phyloP scores from a whole-genome alignment of 2,113 vertebrate species.

The Megaleporinus macrocephalus region DNA sequence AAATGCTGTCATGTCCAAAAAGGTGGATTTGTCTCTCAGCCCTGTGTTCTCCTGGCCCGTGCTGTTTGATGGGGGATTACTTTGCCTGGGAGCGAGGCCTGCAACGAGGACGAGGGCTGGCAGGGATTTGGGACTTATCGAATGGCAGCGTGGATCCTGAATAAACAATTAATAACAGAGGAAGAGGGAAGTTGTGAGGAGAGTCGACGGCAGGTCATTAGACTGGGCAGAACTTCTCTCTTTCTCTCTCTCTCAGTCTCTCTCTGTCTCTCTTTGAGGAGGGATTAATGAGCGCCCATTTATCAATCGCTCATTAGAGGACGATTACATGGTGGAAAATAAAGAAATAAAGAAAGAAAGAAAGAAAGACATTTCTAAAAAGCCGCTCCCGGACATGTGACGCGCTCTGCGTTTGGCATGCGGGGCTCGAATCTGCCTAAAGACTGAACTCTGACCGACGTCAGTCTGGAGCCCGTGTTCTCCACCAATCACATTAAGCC shows the following conservation, averaged over 20 bases:
- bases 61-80: constrained; percentile 54
- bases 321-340: constrained; percentile 30
- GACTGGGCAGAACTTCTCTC: constrained; percentile 2
- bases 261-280: constrained; percentile 15
- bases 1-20: constrained; percentile 35
- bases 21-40: constrained; percentile 45
- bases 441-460: constrained; percentile 48
- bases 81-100: constrained; percentile 12
- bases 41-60: constrained; percentile 24
- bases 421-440: constrained; percentile 21
- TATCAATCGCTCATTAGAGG: constrained; percentile 49
- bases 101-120: constrained; percentile 31
- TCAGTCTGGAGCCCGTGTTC: constrained; percentile 40
- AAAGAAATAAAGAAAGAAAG: neutral
- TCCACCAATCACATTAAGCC: constrained; percentile 37
- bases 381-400: constrained; percentile 17
- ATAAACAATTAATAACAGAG: constrained; percentile 48
- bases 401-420: constrained; percentile 15
- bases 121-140: constrained; percentile 50
- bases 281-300: constrained; percentile 52
- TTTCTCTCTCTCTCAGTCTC: neutral
- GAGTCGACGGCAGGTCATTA: constrained; percentile 32
- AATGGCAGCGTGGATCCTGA: constrained; percentile 53
- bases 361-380: constrained; percentile 20
- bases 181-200: constrained; percentile 18